Evolutionary conservation across 2,113 vertebrate species (phyloP).

Genomic region (Pomatorhinus ruficollis): DNA sequence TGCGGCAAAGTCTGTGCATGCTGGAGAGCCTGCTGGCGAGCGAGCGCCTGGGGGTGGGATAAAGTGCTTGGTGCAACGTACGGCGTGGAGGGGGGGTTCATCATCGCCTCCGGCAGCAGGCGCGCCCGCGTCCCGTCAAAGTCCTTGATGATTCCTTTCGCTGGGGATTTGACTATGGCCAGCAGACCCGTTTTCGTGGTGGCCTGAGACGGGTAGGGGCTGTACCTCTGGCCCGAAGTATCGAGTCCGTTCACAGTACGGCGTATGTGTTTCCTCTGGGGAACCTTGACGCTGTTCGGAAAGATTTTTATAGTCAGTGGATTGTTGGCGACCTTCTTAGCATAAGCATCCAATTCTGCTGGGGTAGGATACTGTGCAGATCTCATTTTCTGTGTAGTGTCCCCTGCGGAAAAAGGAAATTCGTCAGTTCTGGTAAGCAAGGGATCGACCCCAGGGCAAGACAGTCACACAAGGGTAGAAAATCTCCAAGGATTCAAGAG

Average conservation of each 20-base stretch:
- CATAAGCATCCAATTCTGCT: constrained; percentile 99
- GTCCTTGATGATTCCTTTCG: constrained; percentile 94
- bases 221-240: constrained; percentile 96
- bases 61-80: constrained; percentile 98
- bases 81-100: constrained; percentile 87
- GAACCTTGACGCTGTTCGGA: constrained; percentile 98
- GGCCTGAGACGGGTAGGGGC: constrained; percentile 94
- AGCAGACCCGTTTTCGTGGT: constrained; percentile 92
- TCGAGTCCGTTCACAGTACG: constrained; percentile 98
- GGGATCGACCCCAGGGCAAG: constrained; percentile 18
- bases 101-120: constrained; percentile 89
- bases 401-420: constrained; percentile 84
- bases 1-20: constrained; percentile 83
- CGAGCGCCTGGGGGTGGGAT: constrained; percentile 87
- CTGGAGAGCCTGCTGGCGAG: constrained; percentile 85
- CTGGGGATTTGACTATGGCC: constrained; percentile 91
- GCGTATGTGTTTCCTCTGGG: constrained; percentile 97
- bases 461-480: background rate
- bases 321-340: constrained; percentile 99
- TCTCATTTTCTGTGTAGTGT: constrained; percentile 99
- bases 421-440: background rate
- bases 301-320: constrained; percentile 99
- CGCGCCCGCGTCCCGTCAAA: constrained; percentile 93
- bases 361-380: constrained; percentile 98
- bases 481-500: constrained; percentile 1